Percentiles rank a stretch among this genome's conserved stretches.
These are phyloP conservation scores for Cyprinodon tularosa DNA, from an alignment of 2,113 vertebrate genomes.

Conservation along the genomic window DNA sequence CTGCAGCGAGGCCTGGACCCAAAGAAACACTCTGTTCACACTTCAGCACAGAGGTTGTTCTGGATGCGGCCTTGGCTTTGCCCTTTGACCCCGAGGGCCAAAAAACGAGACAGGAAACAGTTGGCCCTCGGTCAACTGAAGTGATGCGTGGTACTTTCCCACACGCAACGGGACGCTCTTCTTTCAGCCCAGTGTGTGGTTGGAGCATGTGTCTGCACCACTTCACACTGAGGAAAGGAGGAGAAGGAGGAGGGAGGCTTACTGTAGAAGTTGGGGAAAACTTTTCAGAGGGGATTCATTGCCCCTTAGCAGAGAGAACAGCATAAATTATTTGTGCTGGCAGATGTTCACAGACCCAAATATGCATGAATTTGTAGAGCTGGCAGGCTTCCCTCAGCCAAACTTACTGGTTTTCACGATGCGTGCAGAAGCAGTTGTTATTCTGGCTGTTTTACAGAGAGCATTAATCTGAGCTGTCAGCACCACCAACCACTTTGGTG, in stretches of 20 bases:
- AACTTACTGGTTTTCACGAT: constrained; percentile 76
- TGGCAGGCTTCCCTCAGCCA: constrained; percentile 77
- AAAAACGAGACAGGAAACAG: constrained; percentile 70
- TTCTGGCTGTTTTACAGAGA: constrained; percentile 75
- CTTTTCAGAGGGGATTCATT: constrained; percentile 75
- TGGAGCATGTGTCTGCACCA: constrained; percentile 70
- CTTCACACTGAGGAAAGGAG: constrained; percentile 56
- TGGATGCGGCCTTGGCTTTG: constrained; percentile 60
- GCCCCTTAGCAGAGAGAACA: constrained; percentile 78
- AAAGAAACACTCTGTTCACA: constrained; percentile 51
- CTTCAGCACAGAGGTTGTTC: constrained; percentile 55
- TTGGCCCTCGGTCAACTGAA: constrained; percentile 62
- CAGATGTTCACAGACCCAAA: constrained; percentile 87
- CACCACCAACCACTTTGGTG: constrained; percentile 67
- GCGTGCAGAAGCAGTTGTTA: constrained; percentile 74
- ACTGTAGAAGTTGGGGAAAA: constrained; percentile 76
- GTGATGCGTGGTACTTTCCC: constrained; percentile 71
- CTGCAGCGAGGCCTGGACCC: constrained; percentile 40
- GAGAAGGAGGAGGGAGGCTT: constrained; percentile 11
- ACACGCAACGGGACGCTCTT: constrained; percentile 61
- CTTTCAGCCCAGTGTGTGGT: constrained; percentile 61
- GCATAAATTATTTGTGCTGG: constrained; percentile 84
- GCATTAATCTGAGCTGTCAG: constrained; percentile 77
- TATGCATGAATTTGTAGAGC: constrained; percentile 87
- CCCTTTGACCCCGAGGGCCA: constrained; percentile 50